Percentiles rank a stretch among this genome's conserved stretches.
These are phyloP conservation scores for Drosophila affinis DNA, from an alignment of 2,888 invertebrate genomes.

Conservation along the genomic window DNA sequence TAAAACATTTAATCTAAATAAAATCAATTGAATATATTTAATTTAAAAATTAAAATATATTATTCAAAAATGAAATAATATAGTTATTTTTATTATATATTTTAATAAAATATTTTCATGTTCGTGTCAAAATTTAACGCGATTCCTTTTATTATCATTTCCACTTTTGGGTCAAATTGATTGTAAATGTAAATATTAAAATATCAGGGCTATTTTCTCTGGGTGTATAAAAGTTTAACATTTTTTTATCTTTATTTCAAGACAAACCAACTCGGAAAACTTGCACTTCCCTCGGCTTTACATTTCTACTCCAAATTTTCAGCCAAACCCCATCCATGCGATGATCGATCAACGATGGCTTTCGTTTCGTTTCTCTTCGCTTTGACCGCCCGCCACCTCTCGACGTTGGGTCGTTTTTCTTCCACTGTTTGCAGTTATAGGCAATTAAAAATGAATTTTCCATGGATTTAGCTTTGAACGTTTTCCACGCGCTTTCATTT, in stretches of 20 bases:
- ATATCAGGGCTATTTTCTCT: not conserved
- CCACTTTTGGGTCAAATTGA: too few relatives aligned
- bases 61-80: too few relatives aligned
- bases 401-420: constrained; percentile 30
- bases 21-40: not conserved
- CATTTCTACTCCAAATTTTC: constrained; percentile 32
- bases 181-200: too few relatives aligned
- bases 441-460: constrained; percentile 33
- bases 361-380: not conserved
- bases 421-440: constrained; percentile 35
- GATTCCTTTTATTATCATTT: too few relatives aligned
- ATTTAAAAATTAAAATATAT: not conserved
- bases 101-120: not conserved
- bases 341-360: constrained; percentile 48
- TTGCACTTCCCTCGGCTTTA: constrained; percentile 59
- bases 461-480: constrained; percentile 30
- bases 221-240: not conserved
- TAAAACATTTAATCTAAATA: too few relatives aligned
- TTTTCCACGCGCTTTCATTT: constrained; percentile 38
- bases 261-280: constrained; percentile 3
- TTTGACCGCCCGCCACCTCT: constrained; percentile 18
- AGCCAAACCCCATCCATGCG: constrained; percentile 32
- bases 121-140: too few relatives aligned
- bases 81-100: not conserved
- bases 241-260: not conserved